Conservation (phyloP, 1,140 invertebrate genomes). For the Sinonovacula constricta region DNA sequence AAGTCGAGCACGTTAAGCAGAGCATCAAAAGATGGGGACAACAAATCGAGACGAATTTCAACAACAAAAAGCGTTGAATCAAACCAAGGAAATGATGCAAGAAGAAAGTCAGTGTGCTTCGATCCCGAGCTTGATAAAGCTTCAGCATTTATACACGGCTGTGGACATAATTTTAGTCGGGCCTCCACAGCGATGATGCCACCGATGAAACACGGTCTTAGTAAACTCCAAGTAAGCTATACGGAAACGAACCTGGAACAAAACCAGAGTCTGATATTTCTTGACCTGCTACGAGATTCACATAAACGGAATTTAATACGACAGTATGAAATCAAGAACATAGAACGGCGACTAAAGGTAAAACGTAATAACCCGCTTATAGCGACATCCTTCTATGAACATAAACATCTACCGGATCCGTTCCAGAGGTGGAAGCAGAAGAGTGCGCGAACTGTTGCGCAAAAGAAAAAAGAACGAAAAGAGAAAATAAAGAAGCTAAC, state of each 20-base stretch:
- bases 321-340: constrained; percentile 5
- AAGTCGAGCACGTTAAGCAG: neutral
- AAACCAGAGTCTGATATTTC: constrained; percentile 46
- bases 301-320: constrained; percentile 19
- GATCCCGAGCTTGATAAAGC: constrained; percentile 45
- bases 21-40: no score
- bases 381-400: constrained; percentile 44
- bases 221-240: constrained; percentile 42
- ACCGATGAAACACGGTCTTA: constrained; percentile 34
- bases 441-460: constrained; percentile 19
- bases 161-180: constrained; percentile 49
- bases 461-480: constrained; percentile 48
- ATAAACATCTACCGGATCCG: constrained; percentile 38
- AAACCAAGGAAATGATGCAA: neutral
- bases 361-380: constrained; percentile 31
- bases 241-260: constrained; percentile 43
- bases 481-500: constrained; percentile 48
- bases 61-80: neutral
- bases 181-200: constrained; percentile 22
- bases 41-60: no score
- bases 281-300: constrained; percentile 38
- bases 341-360: constrained; percentile 28
- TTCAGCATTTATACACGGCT: constrained; percentile 34
- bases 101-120: constrained; percentile 26
- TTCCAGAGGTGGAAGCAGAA: constrained; percentile 30